These are phyloP conservation scores for Disparrhopalites patrizii DNA, from an alignment of 2,888 invertebrate species.

Conservation along the genomic window DNA sequence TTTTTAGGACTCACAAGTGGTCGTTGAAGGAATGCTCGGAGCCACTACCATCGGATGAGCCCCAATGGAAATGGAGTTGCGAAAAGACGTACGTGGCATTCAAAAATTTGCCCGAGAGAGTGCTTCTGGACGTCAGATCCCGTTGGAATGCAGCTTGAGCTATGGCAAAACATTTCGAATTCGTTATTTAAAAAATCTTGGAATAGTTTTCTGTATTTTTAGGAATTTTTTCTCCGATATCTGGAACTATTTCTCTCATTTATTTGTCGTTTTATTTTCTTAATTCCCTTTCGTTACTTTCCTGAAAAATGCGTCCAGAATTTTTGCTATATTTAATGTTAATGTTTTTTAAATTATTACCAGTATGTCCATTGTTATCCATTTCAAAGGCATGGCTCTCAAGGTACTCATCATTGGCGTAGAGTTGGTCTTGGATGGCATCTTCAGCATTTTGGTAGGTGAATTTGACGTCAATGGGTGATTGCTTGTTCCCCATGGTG, in stretches of 20 bases:
- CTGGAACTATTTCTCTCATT: too few species aligned
- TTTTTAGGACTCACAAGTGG: neutral
- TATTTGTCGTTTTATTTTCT: too few species aligned
- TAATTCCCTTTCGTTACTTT: too few species aligned
- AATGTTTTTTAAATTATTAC: neutral
- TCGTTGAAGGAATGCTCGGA: conserved; percentile 15
- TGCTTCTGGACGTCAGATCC: neutral
- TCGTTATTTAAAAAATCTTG: too few species aligned
- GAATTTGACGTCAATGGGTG: neutral
- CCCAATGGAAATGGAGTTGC: conserved; percentile 22
- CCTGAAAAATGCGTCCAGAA: too few species aligned
- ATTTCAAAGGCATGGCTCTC: neutral
- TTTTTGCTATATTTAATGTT: too few species aligned
- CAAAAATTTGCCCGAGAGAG: conserved; percentile 52
- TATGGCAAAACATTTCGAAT: too few species aligned
- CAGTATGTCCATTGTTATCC: neutral
- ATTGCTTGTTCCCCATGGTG: conserved; percentile 60
- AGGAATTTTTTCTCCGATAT: too few species aligned
- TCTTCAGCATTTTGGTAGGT: neutral
- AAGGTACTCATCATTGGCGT: neutral
- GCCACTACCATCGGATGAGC: neutral
- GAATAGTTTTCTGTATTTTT: too few species aligned
- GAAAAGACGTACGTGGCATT: conserved; percentile 58
- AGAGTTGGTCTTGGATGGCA: neutral
- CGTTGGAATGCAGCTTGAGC: neutral